Base-by-base conservation (phyloP, 1,140 invertebrate genomes). In the Saccostrea echinata region DNA sequence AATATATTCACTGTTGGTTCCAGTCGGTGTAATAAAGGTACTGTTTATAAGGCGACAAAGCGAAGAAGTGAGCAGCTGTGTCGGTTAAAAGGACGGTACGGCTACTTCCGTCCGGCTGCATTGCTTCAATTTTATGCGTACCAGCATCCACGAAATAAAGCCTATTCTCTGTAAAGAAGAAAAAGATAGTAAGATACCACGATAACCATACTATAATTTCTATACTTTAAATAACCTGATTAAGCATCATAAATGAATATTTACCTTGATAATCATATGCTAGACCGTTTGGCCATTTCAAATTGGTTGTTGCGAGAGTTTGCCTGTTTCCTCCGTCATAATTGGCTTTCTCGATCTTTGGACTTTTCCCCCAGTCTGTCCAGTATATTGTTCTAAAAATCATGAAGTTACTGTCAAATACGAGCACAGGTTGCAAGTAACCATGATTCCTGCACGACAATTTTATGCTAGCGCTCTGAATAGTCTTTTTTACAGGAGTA, bases 231-330 rank as follows among this genome's bases (percentile, higher is more conserved):
- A n/a, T n/a, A n/a, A n/a, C n/a, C n/a, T n/a, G n/a, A n/a, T n/a
- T n/a, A n/a, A n/a, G n/a, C n/a, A n/a, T n/a, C n/a, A n/a, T 57
- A 30, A 1, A 3, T 61, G n/a, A 35, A 80, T 18, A 90, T 64
- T 82, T 89, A 91, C 90, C 87, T 24, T 76, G 71, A 64, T 76
- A 84, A 97, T 97, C 94, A 95, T 97, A 97, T 16, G 95, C 95
- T 0, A 97, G 88, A 76, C 96, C 96, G 92, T 97, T 97, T 3
- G 96, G 96, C 53, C 96, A 94, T 57, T 93, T 94, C 0, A 97
- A 91, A 68, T 96, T 94, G 12, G 94, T 92, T 43, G 94, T 93
- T 3, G 97, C 94, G 21, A 97, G 93, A 4, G 94, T 91, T 84
- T 92, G 89, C 53, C 95, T 89, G 85, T 93, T 85, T 9, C 90